A percentile compares a stretch with the other conserved stretches of the same genome.
phyloP scores from a whole-genome alignment of 2,113 vertebrate genomes.

The Oryzias javanicus region DNA sequence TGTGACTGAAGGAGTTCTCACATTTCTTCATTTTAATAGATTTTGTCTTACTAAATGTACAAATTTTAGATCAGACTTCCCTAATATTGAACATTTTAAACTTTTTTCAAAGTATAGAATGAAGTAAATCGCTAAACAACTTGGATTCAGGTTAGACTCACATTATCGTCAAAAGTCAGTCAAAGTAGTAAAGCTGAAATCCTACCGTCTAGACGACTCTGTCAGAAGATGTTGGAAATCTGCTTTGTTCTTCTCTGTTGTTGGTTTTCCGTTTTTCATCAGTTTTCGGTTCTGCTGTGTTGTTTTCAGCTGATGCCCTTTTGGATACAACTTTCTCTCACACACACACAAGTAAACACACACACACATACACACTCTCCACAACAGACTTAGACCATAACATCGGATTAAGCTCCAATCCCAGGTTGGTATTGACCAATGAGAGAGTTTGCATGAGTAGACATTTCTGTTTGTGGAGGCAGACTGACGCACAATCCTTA shows the following conservation, averaged over 20 bases:
- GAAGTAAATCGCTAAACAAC: too few relatives aligned
- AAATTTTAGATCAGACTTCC: too few relatives aligned
- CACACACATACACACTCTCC: conserved; percentile 21
- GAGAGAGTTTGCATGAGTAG: conserved; percentile 64
- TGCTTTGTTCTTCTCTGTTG: conserved; percentile 32
- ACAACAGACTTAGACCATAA: conserved; percentile 55
- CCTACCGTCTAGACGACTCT: too few relatives aligned
- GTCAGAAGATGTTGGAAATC: conserved; percentile 25
- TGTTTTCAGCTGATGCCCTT: conserved; percentile 21
- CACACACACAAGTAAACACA: conserved; percentile 17
- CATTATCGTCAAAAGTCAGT: too few relatives aligned
- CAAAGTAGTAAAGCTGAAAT: too few relatives aligned
- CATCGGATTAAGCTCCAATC: conserved; percentile 67
- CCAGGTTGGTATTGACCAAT: conserved; percentile 49
- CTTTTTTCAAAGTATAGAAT: too few relatives aligned
- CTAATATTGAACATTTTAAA: too few relatives aligned
- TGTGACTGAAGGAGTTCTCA: too few relatives aligned
- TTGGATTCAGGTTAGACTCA: too few relatives aligned
- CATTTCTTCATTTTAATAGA: too few relatives aligned
- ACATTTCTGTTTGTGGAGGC: conserved; percentile 67
- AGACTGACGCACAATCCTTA: conserved; percentile 44
- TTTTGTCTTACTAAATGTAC: too few relatives aligned
- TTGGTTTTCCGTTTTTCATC: conserved; percentile 30
- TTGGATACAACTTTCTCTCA: conserved; percentile 33
- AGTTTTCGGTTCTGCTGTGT: conserved; percentile 13